Conservation (phyloP, 2,113 vertebrate species). For the Larimichthys crocea region DNA sequence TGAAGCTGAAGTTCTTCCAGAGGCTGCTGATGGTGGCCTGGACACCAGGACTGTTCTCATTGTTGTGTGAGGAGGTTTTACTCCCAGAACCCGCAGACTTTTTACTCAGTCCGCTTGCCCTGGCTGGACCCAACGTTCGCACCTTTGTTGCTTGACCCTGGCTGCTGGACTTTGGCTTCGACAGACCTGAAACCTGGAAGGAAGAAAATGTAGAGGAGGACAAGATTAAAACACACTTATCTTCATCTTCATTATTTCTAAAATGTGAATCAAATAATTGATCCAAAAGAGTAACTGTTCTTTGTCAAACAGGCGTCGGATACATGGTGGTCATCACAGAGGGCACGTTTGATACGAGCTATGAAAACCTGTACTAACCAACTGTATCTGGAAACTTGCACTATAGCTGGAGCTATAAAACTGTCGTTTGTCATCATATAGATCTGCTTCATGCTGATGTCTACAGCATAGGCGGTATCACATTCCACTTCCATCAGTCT, state of each 20-base stretch:
- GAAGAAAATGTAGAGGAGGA: background rate
- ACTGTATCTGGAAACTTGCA: too few relatives aligned
- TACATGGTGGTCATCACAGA: too few relatives aligned
- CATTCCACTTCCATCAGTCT: too few relatives aligned
- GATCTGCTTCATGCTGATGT: too few relatives aligned
- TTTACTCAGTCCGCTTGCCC: conserved; percentile 91
- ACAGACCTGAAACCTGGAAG: conserved; percentile 87
- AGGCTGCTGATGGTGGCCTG: conserved; percentile 91
- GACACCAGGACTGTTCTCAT: conserved; percentile 89
- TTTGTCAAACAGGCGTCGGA: too few relatives aligned
- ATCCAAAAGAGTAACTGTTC: too few relatives aligned
- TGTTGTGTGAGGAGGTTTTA: conserved; percentile 70
- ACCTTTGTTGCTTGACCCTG: conserved; percentile 74
- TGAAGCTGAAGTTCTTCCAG: conserved; percentile 93
- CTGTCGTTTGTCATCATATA: too few relatives aligned
- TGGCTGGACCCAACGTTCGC: conserved; percentile 82
- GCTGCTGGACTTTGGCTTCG: conserved; percentile 71
- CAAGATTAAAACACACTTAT: background rate
- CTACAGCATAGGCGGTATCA: too few relatives aligned
- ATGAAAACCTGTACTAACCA: too few relatives aligned
- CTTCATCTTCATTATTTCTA: background rate
- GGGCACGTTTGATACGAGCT: too few relatives aligned
- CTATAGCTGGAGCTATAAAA: background rate
- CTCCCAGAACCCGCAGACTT: conserved; percentile 75
- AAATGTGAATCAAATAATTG: background rate